These are phyloP conservation scores for Neoaliturus tenellus DNA, from an alignment of 2,888 invertebrate genomes.

Conservation along the genomic window DNA sequence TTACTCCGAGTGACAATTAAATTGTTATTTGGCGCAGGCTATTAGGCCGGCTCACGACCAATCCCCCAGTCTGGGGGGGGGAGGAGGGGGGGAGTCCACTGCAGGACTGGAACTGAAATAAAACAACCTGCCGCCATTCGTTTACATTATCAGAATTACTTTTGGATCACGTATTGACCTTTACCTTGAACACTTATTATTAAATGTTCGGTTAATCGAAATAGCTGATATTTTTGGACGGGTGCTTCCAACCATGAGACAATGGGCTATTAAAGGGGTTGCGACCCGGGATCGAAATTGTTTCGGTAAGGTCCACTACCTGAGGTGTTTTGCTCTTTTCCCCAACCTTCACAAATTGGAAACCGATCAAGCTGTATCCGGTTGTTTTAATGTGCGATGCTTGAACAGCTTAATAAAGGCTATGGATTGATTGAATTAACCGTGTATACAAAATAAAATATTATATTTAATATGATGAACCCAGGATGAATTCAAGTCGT, in stretches of 20 bases:
- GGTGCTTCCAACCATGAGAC: not conserved
- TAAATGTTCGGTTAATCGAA: constrained; percentile 5
- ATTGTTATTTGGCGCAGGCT: constrained; percentile 42
- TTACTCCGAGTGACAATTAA: constrained; percentile 48
- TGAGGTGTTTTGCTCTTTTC: no score
- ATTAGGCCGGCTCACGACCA: constrained; percentile 28
- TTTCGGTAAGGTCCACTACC: not conserved
- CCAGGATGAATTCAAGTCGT: no score
- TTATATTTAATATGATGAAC: no score
- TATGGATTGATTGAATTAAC: no score
- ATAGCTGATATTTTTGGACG: not conserved
- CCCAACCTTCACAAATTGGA: no score
- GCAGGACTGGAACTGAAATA: not conserved
- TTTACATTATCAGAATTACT: constrained; percentile 1
- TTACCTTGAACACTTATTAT: not conserved
- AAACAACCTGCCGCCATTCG: not conserved
- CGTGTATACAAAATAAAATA: no score
- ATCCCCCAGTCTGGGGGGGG: not conserved
- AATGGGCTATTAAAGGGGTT: constrained; percentile 2
- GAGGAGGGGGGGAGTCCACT: no score
- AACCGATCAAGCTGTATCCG: no score
- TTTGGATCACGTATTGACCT: constrained; percentile 38
- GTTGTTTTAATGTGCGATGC: no score
- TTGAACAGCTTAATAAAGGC: no score
- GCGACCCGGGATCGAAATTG: not conserved